Evolutionary conservation across 2,113 vertebrate genomes (phyloP), one percentile per base, ranked within the genome.

Genomic region (Ctenomys sociabilis): DNA sequence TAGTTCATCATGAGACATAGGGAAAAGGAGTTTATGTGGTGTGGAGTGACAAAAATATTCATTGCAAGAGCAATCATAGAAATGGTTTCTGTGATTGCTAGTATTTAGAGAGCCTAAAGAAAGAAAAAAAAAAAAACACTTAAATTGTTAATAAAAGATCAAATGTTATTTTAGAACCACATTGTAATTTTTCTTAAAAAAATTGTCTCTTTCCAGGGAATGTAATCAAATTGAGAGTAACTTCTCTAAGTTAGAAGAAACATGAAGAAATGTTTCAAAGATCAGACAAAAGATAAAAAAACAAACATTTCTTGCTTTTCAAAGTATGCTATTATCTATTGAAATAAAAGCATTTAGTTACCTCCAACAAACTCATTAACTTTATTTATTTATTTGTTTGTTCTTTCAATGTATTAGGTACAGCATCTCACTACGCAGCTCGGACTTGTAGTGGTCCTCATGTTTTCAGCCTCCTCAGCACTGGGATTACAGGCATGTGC

Each of bases 61-160:
- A 68, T 80, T 96, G 80, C 22, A 84, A 90, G 83, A 90, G 11
- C 24, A 43, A 93, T 77, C 28, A 85, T 0, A 66, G 72, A 73
- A 95, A 64, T 1, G 88, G 54, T 92, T 59, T 52, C 8, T 45
- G 3, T n/a, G 9, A 49, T 90, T 81, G 59, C 35, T 59, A 59
- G 19, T n/a, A 85, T 77, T 77, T 17, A 73, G 24, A 64, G 7
- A 85, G 49, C 70, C 52, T 43, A 93, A 93, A 94, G 68, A n/a
- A 83, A 66, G 32, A 61, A 45, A 86, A n/a, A n/a, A n/a, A n/a
- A 28, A 72, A 45, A 28, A 66, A 45, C 0, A 10, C 40, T 77
- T 22, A 78, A 78, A 85, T 89, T 90, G 64, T 87, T 92, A 88
- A 91, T 72, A 87, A 95, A 95, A 95, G 70, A 80, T 80, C 24